Conservation (phyloP, 2,797 vertebrate species). For the Urosaurus nigricauda region DNA sequence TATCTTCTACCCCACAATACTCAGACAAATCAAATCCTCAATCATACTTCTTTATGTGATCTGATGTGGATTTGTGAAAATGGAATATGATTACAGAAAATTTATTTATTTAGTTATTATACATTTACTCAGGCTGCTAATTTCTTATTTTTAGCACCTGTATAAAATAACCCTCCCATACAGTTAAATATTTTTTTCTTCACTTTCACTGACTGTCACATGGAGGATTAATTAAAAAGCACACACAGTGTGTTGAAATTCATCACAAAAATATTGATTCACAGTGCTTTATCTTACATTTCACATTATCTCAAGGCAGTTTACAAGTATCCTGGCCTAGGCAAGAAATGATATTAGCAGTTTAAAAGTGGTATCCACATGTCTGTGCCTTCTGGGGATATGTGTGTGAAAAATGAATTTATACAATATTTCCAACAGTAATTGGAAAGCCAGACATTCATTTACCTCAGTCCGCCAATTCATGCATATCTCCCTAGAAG, state of each 20-base stretch:
- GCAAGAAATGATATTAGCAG: not conserved
- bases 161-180: not conserved
- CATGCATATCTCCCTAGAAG: not conserved
- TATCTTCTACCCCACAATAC: not conserved
- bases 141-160: not conserved
- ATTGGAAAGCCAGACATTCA: not conserved
- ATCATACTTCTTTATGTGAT: not conserved
- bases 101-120: not conserved
- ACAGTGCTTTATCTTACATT: not conserved
- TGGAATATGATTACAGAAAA: not conserved
- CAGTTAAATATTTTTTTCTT: not conserved
- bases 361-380: not conserved
- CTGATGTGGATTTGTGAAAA: not conserved
- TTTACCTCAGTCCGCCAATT: not conserved
- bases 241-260: not conserved
- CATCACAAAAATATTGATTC: slow-evolving; percentile 7
- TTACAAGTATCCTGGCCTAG: not conserved
- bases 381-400: not conserved
- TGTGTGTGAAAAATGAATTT: not conserved
- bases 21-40: not conserved
- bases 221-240: not conserved
- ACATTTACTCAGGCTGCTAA: not conserved
- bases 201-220: not conserved
- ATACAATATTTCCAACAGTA: not conserved
- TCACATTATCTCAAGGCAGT: not conserved